phyloP scores from a whole-genome alignment of 2,797 vertebrate genomes.

The Sebastes steindachneri region DNA sequence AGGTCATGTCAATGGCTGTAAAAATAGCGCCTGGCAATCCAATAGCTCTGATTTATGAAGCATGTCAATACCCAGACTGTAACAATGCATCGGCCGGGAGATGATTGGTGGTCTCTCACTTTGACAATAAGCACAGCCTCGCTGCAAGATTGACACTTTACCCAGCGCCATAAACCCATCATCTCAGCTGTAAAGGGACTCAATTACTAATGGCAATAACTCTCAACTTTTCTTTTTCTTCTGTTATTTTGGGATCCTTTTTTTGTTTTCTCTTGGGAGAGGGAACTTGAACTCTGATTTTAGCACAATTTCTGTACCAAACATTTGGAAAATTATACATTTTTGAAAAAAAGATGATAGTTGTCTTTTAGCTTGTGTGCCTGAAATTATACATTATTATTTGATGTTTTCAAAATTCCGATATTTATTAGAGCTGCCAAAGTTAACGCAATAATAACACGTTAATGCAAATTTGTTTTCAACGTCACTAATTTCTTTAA shows the following conservation, averaged over 20 bases:
- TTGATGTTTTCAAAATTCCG: not conserved
- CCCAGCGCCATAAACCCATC: conserved; percentile 45
- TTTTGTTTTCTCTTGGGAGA: not conserved
- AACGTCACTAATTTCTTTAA: no score
- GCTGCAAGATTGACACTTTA: conserved; percentile 63
- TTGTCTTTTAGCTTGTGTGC: not conserved
- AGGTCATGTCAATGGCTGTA: conserved; percentile 71
- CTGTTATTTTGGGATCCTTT: not conserved
- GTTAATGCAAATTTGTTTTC: no score
- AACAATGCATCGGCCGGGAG: conserved; percentile 62
- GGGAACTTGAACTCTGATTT: not conserved
- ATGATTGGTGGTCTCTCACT: conserved; percentile 64
- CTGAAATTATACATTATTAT: not conserved
- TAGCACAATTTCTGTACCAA: not conserved
- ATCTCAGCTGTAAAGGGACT: conserved; percentile 39
- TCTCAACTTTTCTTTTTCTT: conserved; percentile 24
- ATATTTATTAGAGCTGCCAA: no score
- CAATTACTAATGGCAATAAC: conserved; percentile 37
- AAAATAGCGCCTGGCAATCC: conserved; percentile 81
- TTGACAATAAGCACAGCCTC: conserved; percentile 63
- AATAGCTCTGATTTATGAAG: conserved; percentile 82
- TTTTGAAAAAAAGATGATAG: not conserved
- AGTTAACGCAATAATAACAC: no score
- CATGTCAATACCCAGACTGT: conserved; percentile 77
- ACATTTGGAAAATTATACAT: not conserved